Evolutionary conservation across 2,113 vertebrate genomes (phyloP).

Genomic region (Cyanoramphus novaezelandiae): DNA sequence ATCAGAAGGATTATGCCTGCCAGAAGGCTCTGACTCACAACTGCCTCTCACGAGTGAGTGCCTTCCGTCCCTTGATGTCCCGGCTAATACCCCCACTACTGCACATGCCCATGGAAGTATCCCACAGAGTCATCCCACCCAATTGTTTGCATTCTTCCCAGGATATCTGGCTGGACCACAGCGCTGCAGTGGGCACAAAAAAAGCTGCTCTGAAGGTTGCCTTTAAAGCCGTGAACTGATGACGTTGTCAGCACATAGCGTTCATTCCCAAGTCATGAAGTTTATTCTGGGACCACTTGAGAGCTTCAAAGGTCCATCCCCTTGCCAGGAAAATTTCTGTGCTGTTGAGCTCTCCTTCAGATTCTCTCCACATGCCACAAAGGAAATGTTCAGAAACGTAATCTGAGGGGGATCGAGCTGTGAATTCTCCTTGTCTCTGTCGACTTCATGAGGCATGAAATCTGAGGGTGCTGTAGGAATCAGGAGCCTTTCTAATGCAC

Average conservation of each 20-base stretch:
- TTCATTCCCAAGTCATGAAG: slow-evolving; percentile 59
- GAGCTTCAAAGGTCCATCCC: slow-evolving; percentile 29
- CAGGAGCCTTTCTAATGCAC: neutral
- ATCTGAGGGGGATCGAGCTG: slow-evolving; percentile 18
- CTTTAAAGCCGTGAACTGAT: slow-evolving; percentile 6
- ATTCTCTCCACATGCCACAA: slow-evolving; percentile 53
- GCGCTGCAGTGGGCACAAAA: neutral
- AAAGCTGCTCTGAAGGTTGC: slow-evolving; percentile 13
- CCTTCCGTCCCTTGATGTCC: neutral
- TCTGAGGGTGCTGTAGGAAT: neutral
- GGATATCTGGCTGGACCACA: neutral
- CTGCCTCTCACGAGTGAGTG: neutral
- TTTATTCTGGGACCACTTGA: slow-evolving; percentile 64
- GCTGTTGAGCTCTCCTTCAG: slow-evolving; percentile 43
- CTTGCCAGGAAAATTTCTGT: slow-evolving; percentile 63
- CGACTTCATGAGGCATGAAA: neutral
- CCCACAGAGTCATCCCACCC: neutral
- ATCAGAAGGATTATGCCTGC: neutral
- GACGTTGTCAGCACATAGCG: slow-evolving; percentile 51
- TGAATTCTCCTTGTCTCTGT: slow-evolving; percentile 7
- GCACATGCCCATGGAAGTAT: neutral
- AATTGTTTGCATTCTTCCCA: neutral
- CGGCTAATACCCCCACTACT: neutral
- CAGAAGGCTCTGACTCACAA: neutral
- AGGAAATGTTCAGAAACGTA: slow-evolving; percentile 52